These are phyloP conservation scores for Hucho hucho DNA, from an alignment of 2,113 vertebrate species.

Conservation along the genomic window DNA sequence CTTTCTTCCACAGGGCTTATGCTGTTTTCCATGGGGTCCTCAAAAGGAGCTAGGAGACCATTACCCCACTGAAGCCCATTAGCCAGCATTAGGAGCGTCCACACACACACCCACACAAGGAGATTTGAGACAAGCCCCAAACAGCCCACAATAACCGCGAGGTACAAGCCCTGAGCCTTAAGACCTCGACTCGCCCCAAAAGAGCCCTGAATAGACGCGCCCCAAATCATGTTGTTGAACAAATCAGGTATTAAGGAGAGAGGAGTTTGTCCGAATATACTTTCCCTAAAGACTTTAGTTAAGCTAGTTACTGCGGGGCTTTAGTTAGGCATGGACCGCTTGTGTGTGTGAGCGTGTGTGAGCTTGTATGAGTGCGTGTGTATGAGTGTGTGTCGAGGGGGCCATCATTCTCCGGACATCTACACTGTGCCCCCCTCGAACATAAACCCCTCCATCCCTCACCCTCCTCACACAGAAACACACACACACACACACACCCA, in stretches of 20 bases:
- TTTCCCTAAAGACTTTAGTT: constrained; percentile 97
- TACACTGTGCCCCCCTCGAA: constrained; percentile 71
- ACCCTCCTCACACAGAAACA: constrained; percentile 34
- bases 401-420: constrained; percentile 74
- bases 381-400: constrained; percentile 49
- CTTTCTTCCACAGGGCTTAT: constrained; percentile 73
- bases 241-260: constrained; percentile 99
- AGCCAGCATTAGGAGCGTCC: constrained; percentile 96
- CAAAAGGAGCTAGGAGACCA: constrained; percentile 68
- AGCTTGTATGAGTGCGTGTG: constrained; percentile 37
- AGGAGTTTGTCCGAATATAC: constrained; percentile 99
- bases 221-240: constrained; percentile 99
- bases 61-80: constrained; percentile 95
- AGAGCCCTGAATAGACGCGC: constrained; percentile 91
- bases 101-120: constrained; percentile 83
- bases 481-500: constrained; percentile 35
- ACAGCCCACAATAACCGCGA: constrained; percentile 98
- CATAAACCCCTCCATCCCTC: constrained; percentile 56
- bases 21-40: constrained; percentile 71
- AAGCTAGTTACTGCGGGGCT: constrained; percentile 99
- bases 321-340: constrained; percentile 71
- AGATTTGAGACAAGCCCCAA: constrained; percentile 99
- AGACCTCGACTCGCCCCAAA: constrained; percentile 90
- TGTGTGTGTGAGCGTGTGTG: constrained; percentile 68
- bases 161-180: constrained; percentile 99